Percentiles rank a stretch among this genome's conserved stretches.
Conservation (phyloP, 2,888 invertebrate genomes). For the Bombyx huttoni region DNA sequence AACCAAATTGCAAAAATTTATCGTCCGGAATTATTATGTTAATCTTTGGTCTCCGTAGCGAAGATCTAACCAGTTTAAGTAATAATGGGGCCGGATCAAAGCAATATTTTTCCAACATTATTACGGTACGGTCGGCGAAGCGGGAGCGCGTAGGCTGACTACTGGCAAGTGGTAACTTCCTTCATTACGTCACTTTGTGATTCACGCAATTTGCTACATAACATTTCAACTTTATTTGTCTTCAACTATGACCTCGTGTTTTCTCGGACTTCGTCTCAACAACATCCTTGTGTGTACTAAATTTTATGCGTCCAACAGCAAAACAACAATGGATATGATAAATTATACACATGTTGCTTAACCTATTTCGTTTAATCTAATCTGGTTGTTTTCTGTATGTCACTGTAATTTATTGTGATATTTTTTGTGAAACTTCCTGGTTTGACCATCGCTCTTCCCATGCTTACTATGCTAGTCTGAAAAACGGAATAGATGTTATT, state of each 20-base stretch:
- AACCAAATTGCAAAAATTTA: slow-evolving; percentile 19
- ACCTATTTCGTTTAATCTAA: background rate
- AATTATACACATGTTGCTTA: slow-evolving; percentile 3
- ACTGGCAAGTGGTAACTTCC: slow-evolving; percentile 59
- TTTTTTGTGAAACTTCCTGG: too few species aligned
- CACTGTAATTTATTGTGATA: background rate
- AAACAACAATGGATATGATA: slow-evolving; percentile 17
- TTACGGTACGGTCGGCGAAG: slow-evolving; percentile 29
- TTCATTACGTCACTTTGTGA: slow-evolving; percentile 61
- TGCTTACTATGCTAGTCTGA: too few species aligned
- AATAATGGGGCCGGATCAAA: slow-evolving; percentile 31
- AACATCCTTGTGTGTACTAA: slow-evolving; percentile 33
- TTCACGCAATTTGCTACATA: slow-evolving; percentile 43
- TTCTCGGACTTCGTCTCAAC: slow-evolving; percentile 10
- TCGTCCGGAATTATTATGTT: slow-evolving; percentile 25
- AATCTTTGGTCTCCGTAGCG: slow-evolving; percentile 24
- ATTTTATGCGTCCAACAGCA: slow-evolving; percentile 17
- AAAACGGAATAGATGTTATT: too few species aligned
- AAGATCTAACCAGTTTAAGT: slow-evolving; percentile 29
- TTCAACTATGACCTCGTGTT: slow-evolving; percentile 39
- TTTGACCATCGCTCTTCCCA: too few species aligned
- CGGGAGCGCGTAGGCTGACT: slow-evolving; percentile 47
- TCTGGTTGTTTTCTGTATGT: background rate
- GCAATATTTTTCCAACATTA: slow-evolving; percentile 37
- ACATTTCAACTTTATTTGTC: slow-evolving; percentile 32